A percentile compares a stretch with the other conserved stretches of the same genome.
These are phyloP conservation scores for Lutjanus argentimaculatus DNA, from an alignment of 2,797 vertebrate species.

Conservation along the genomic window DNA sequence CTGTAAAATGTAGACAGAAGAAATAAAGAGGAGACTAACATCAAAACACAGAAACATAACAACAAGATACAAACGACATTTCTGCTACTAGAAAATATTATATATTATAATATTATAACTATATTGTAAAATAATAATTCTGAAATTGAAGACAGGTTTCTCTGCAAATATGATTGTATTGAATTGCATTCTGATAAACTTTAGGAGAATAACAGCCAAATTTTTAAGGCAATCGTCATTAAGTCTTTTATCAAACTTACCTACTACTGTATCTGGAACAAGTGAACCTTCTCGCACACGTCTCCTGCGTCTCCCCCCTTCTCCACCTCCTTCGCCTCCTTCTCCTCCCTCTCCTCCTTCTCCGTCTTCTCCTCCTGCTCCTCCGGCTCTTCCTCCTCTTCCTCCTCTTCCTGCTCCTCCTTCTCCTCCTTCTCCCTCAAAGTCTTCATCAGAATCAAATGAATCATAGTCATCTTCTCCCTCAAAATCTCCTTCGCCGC, in stretches of 20 bases:
- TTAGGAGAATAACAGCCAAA: neutral
- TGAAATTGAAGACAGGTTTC: neutral
- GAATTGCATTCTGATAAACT: neutral
- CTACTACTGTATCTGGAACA: slow-evolving; percentile 74
- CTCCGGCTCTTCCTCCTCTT: slow-evolving; percentile 11
- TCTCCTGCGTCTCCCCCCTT: slow-evolving; percentile 61
- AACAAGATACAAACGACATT: neutral
- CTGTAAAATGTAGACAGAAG: neutral
- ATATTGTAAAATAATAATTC: neutral
- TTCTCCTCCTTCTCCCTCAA: slow-evolving; percentile 22
- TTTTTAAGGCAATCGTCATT: neutral
- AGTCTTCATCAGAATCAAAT: slow-evolving; percentile 54
- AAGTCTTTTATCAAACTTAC: slow-evolving; percentile 65
- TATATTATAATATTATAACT: neutral
- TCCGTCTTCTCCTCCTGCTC: slow-evolving; percentile 6
- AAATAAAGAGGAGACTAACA: neutral
- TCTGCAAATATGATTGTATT: neutral
- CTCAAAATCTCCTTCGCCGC: neutral
- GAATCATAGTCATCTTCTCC: slow-evolving; percentile 48
- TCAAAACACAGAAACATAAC: slow-evolving; percentile 11
- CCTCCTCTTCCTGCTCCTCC: slow-evolving; percentile 9
- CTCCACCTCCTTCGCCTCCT: slow-evolving; percentile 58
- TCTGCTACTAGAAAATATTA: neutral
- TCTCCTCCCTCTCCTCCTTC: slow-evolving; percentile 33
- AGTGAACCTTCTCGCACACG: slow-evolving; percentile 66